These are phyloP conservation scores for Stichopus horrens DNA, from an alignment of 53 echinoderm and acorn worm species.

Conservation along the genomic window DNA sequence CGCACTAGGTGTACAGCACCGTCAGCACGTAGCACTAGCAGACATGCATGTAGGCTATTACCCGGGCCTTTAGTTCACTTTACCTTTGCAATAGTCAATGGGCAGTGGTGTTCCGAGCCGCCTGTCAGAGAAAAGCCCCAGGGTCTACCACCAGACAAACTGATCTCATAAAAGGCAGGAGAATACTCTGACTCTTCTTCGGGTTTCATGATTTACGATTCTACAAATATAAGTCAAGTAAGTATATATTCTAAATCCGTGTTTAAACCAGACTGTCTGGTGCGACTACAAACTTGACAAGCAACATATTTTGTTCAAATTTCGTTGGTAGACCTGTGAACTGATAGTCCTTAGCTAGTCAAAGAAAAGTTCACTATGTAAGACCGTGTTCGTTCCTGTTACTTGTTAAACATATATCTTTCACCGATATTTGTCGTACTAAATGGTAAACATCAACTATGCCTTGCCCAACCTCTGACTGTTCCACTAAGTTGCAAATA, in stretches of 20 bases:
- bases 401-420: too few relatives aligned
- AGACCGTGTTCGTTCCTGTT: neutral
- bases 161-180: slow-evolving; percentile 7
- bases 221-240: neutral
- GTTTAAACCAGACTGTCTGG: neutral
- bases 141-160: slow-evolving; percentile 80
- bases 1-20: too few relatives aligned
- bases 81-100: slow-evolving; percentile 80
- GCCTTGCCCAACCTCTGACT: neutral
- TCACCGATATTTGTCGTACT: neutral
- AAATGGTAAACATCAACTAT: slow-evolving; percentile 8
- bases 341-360: neutral
- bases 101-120: slow-evolving; percentile 90
- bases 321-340: neutral
- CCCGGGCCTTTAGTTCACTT: too few relatives aligned
- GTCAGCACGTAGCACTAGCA: too few relatives aligned
- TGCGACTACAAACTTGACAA: neutral
- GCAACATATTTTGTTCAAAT: slow-evolving; percentile 5
- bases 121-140: slow-evolving; percentile 98
- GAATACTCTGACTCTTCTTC: slow-evolving; percentile 2
- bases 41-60: too few relatives aligned
- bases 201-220: neutral
- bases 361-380: neutral
- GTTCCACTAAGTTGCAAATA: slow-evolving; percentile 15
- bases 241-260: neutral